Base-by-base conservation (phyloP, 2,797 vertebrate species). In the Notoglanidium macrostoma region DNA sequence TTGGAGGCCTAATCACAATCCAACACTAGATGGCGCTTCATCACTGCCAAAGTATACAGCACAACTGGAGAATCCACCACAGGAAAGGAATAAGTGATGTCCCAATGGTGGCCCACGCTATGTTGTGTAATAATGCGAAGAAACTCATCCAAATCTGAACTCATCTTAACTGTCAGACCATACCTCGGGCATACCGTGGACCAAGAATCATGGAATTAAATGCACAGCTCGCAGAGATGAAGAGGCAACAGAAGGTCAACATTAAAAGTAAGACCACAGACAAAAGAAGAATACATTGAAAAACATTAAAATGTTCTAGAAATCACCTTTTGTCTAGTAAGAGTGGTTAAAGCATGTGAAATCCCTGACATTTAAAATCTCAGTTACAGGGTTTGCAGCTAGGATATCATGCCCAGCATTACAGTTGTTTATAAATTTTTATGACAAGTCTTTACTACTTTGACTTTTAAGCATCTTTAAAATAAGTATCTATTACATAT, bases 21-120 rank as follows among this genome's bases (percentile, higher is more conserved):
- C 32, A 78, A 57, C 87, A 61, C 83, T 72, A 85, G 87, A 85
- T 49, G 83, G 46, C 83, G 59, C 83, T 85, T 40, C 35, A 72
- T 40, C 26, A 44, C 51, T n/a, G 40, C 15, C 1, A 57, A 78
- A 35, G 46, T 3, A 19, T 19, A 57, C 61, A 83, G 14, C 15
- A 68, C 26, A 14, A 5, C 17, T 68, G 61, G 6, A 46, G 17
- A 83, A 29, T 76, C 23, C 21, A 63, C 3, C 12, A 26, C 17
- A 32, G 0, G 63, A 46, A 67, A 67, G 5, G 63, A 67, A 29
- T 81, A 8, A 61, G 59, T 11, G 14, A 82, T 19, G 61, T 29
- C 14, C 4, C 61, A 65, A 1, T 29, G 40, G 23, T 10, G 59
- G 8, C 59, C 14, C 14, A n/a, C 44, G 46, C 59, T 15, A 9